Conservation (phyloP, 92 coral and sea anemone species). For the Desmophyllum pertusum region DNA sequence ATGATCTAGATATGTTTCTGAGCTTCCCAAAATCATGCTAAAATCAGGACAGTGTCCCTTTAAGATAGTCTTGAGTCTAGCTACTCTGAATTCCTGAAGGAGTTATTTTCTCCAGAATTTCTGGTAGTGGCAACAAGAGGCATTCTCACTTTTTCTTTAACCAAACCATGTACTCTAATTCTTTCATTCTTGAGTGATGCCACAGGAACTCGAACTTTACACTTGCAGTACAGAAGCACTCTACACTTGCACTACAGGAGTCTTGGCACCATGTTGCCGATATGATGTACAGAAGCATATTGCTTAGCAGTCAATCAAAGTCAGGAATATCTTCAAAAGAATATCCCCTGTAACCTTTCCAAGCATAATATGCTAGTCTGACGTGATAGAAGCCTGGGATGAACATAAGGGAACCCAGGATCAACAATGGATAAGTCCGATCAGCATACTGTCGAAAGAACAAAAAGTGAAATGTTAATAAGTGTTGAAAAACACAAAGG, state of each 20-base stretch:
- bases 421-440: conserved; percentile 91
- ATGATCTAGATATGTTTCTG: too few species aligned
- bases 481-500: neutral
- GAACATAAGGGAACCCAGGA: conserved; percentile 94
- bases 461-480: neutral
- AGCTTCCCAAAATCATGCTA: too few species aligned
- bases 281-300: neutral
- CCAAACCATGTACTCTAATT: neutral
- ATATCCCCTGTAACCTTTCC: conserved; percentile 95
- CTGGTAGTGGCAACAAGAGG: neutral
- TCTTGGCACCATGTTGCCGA: too few species aligned
- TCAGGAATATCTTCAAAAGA: conserved; percentile 96
- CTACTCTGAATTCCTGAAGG: neutral
- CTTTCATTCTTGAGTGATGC: neutral
- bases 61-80: neutral
- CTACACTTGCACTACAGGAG: too few species aligned
- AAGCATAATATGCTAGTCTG: conserved; percentile 92
- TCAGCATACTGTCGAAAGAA: conserved; percentile 79
- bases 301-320: conserved; percentile 72
- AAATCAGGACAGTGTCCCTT: too few species aligned
- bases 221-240: neutral
- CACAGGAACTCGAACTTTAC: neutral
- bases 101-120: neutral
- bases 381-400: conserved; percentile 98
- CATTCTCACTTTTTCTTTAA: neutral